Percentiles rank a stretch among this genome's conserved stretches.
These are phyloP conservation scores for Cyclophora punctaria DNA, from an alignment of 2,888 invertebrate species.

Conservation along the genomic window DNA sequence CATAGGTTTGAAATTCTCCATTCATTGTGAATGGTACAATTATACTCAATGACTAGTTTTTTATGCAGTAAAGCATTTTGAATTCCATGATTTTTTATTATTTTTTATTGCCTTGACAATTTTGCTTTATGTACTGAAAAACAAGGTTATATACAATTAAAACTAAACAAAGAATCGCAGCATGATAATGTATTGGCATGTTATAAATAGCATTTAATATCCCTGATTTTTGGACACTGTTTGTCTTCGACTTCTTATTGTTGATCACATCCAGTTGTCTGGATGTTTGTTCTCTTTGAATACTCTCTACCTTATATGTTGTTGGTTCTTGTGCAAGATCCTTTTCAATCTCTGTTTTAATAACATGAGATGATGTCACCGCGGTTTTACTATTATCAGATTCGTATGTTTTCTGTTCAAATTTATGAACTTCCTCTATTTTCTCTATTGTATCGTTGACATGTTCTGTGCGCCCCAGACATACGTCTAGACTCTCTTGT, in stretches of 20 bases:
- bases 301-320: conserved; percentile 10
- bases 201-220: conserved; percentile 56
- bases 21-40: not conserved
- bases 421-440: too few species aligned
- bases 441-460: conserved; percentile 4
- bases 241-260: conserved; percentile 33
- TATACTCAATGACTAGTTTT: conserved; percentile 59
- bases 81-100: conserved; percentile 6
- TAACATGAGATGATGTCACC: not conserved
- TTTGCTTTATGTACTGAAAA: conserved; percentile 68
- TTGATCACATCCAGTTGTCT: conserved; percentile 8
- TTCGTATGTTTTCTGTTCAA: too few species aligned
- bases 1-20: conserved; percentile 1
- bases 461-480: conserved; percentile 28
- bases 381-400: too few species aligned
- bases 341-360: conserved; percentile 6
- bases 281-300: conserved; percentile 16
- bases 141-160: conserved; percentile 71
- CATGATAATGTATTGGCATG: conserved; percentile 72
- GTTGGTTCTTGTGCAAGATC: conserved; percentile 19
- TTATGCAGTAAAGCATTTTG: conserved; percentile 28
- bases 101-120: conserved; percentile 47
- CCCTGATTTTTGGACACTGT: conserved; percentile 50
- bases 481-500: conserved; percentile 58
- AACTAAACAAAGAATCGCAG: conserved; percentile 65